These are phyloP conservation scores for Micromys minutus DNA, from an alignment of 2,113 vertebrate genomes.

Conservation along the genomic window DNA sequence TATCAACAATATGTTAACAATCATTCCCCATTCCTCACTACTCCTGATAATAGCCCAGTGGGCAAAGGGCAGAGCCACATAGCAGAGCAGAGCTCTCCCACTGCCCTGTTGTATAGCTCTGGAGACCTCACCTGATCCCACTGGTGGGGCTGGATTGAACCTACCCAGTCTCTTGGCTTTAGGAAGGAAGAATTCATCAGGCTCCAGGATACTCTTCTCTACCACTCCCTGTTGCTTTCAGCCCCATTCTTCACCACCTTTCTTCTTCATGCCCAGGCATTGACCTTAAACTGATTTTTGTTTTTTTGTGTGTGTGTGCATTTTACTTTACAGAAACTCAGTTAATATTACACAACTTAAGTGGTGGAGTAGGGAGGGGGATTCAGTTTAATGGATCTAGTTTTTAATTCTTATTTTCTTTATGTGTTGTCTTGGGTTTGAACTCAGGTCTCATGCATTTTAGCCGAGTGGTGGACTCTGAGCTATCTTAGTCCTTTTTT, in stretches of 20 bases:
- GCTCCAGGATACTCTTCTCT: not conserved
- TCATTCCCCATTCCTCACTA: not conserved
- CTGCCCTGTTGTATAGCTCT: not conserved
- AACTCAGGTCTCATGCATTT: not conserved
- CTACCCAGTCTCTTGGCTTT: not conserved
- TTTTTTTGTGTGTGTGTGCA: not conserved
- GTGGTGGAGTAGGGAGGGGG: not conserved
- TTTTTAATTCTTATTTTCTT: not conserved
- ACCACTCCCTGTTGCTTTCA: not conserved
- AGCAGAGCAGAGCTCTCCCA: not conserved
- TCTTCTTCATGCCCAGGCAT: not conserved
- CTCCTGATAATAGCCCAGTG: not conserved
- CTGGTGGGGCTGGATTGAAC: accelerated
- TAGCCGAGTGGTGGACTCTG: not conserved
- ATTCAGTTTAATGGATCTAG: not conserved
- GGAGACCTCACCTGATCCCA: not conserved
- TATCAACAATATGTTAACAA: not conserved
- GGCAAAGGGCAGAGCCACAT: accelerated
- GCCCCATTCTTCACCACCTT: not conserved
- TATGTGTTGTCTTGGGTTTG: not conserved
- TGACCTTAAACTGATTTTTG: not conserved
- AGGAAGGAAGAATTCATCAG: not conserved
- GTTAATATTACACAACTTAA: not conserved
- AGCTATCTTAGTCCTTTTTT: not conserved
- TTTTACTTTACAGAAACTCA: not conserved